These are phyloP conservation scores for Lepus townsendii DNA, from an alignment of 2,797 vertebrate genomes.

Conservation along the genomic window DNA sequence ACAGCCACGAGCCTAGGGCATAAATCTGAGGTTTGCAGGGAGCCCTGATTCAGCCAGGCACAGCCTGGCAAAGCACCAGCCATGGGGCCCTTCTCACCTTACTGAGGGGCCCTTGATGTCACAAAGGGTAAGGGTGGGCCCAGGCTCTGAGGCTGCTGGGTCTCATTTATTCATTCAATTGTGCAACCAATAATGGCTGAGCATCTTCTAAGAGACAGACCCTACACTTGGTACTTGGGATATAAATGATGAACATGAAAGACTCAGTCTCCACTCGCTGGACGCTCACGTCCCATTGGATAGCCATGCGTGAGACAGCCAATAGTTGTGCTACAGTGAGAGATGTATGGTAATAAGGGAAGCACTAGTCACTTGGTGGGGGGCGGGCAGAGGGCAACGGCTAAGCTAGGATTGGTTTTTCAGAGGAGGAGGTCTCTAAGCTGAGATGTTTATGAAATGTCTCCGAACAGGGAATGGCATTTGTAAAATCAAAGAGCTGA, in stretches of 20 bases:
- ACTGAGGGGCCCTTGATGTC: not conserved
- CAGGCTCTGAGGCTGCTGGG: not conserved
- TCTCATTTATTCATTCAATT: not conserved
- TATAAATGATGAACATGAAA: not conserved
- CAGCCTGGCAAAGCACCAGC: not conserved
- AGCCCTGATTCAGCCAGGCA: not conserved
- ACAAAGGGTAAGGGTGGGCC: not conserved
- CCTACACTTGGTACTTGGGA: not conserved
- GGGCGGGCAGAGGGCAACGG: not conserved
- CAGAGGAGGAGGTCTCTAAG: not conserved
- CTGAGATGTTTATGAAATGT: not conserved
- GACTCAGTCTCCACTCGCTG: not conserved
- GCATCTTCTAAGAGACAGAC: not conserved
- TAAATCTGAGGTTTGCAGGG: constrained; percentile 55
- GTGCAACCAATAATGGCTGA: not conserved
- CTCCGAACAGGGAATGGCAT: not conserved
- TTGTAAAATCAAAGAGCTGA: not conserved
- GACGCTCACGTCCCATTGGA: not conserved
- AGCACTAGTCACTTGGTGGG: not conserved
- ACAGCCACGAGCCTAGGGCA: not conserved
- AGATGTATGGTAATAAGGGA: not conserved
- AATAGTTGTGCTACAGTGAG: too few species aligned
- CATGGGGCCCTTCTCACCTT: not conserved
- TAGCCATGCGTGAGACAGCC: not conserved
- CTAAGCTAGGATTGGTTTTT: not conserved